Evolutionary conservation across 2,113 vertebrate genomes (phyloP).

Genomic region (Indri indri): DNA sequence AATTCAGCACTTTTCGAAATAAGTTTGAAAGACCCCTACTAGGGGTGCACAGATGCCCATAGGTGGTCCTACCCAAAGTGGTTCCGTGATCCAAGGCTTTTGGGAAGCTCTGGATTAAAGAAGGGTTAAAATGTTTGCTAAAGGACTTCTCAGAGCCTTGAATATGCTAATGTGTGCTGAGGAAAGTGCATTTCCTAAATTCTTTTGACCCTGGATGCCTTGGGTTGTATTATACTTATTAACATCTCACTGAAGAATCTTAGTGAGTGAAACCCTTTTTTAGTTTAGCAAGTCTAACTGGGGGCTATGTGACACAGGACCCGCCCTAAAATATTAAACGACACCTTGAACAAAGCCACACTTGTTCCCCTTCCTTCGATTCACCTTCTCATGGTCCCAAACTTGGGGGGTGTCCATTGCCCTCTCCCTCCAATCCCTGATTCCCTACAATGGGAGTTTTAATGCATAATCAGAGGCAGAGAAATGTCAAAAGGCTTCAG

Average conservation of each 20-base stretch:
- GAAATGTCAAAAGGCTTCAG: not conserved
- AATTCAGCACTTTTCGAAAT: not conserved
- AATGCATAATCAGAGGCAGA: slow-evolving; percentile 17
- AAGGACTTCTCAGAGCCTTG: not conserved
- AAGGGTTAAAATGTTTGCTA: not conserved
- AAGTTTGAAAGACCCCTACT: not conserved
- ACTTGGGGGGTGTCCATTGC: not conserved
- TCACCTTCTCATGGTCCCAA: not conserved
- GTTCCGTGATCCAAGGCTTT: not conserved
- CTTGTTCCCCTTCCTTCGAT: not conserved
- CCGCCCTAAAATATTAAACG: not conserved
- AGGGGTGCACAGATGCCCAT: not conserved
- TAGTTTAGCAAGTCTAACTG: not conserved
- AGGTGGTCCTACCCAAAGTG: not conserved
- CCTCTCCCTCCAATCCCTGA: fast-evolving
- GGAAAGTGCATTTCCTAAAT: not conserved
- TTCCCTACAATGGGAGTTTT: not conserved
- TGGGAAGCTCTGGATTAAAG: not conserved
- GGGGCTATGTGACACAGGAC: not conserved
- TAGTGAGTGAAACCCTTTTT: not conserved
- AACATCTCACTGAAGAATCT: not conserved
- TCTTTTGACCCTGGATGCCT: not conserved
- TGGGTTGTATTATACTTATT: not conserved
- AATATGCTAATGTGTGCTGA: not conserved
- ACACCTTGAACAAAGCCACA: not conserved